A percentile compares a stretch with the other conserved stretches of the same genome.
phyloP scores from a whole-genome alignment of 2,888 invertebrate genomes.

The Hyppa rectilinea region DNA sequence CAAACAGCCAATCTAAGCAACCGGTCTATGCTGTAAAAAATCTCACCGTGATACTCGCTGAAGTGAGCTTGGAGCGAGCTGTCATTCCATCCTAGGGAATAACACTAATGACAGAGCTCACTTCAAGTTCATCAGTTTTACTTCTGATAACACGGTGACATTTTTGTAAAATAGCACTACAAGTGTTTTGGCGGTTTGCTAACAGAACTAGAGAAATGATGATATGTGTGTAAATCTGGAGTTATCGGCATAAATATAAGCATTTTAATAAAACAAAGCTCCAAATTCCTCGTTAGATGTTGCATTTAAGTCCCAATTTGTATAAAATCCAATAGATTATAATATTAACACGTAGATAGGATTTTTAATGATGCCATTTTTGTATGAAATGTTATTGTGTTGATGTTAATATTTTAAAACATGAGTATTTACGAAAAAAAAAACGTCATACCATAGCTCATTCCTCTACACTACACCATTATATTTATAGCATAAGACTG shows the following conservation, averaged over 20 bases:
- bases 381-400: constrained; percentile 75
- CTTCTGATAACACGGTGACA: too few species aligned
- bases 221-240: constrained; percentile 39
- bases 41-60: too few species aligned
- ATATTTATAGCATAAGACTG: constrained; percentile 82
- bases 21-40: too few species aligned
- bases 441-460: constrained; percentile 59
- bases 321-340: constrained; percentile 66
- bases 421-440: constrained; percentile 42
- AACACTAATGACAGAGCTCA: too few species aligned
- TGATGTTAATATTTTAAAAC: constrained; percentile 64
- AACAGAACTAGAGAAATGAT: constrained; percentile 4
- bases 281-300: constrained; percentile 50
- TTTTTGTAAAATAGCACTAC: too few species aligned
- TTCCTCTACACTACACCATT: constrained; percentile 59
- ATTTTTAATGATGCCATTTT: constrained; percentile 78
- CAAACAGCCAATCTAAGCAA: constrained; percentile 16
- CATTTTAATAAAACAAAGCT: constrained; percentile 41
- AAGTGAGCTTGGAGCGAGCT: too few species aligned
- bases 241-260: constrained; percentile 10
- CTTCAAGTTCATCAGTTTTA: too few species aligned
- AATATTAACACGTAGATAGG: constrained; percentile 76
- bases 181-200: constrained; percentile 21
- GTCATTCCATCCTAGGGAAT: too few species aligned
- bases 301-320: constrained; percentile 76